Evolutionary conservation across 2,888 invertebrate species (phyloP).

Genomic region (Myopa testacea): DNA sequence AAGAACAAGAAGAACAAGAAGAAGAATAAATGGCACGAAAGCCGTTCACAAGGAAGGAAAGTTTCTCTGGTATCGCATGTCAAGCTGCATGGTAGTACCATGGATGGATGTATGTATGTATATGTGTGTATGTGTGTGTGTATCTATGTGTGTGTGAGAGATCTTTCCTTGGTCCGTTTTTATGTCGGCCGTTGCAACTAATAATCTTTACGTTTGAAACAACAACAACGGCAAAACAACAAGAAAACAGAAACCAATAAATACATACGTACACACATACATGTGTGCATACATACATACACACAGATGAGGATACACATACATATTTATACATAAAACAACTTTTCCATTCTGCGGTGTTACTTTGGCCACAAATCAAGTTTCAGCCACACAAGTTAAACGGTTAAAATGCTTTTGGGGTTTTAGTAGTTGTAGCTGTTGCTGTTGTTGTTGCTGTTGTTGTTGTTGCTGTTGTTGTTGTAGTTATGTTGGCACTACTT

Average conservation of each 20-base stretch:
- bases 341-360: constrained; percentile 27
- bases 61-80: neutral
- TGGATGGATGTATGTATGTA: neutral
- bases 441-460: neutral
- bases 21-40: constrained; percentile 5
- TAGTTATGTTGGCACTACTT: neutral
- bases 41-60: constrained; percentile 35
- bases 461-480: neutral
- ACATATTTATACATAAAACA: constrained; percentile 4
- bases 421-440: neutral
- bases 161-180: constrained; percentile 1
- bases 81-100: neutral
- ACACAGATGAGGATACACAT: too few relatives aligned
- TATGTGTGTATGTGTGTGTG: neutral
- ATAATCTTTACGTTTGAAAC: too few relatives aligned
- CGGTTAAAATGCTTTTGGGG: constrained; percentile 23
- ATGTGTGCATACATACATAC: too few relatives aligned
- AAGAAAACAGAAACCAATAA: too few relatives aligned
- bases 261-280: neutral
- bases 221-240: too few relatives aligned
- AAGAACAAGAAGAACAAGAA: neutral
- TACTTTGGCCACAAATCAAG: constrained; percentile 25
- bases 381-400: constrained; percentile 17
- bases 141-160: neutral
- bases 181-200: too few relatives aligned